Evolutionary conservation across 2,797 vertebrate genomes (phyloP).

Genomic region (Enteromius trimaculatus): DNA sequence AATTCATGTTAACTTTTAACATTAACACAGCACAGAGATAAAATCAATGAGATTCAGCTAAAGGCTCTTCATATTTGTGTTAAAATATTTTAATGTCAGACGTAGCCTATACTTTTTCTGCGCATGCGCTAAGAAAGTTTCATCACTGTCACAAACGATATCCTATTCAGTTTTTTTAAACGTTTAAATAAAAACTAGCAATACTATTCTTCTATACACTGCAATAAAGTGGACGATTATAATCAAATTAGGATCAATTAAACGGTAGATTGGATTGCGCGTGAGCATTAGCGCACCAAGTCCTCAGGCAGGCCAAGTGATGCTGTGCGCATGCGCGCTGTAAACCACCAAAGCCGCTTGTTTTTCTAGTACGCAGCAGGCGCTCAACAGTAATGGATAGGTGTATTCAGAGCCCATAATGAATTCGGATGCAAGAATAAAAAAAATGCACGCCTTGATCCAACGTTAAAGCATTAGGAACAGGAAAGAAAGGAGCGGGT

Average conservation of each 20-base stretch:
- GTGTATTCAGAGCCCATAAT: background rate
- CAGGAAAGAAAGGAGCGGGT: constrained; percentile 27
- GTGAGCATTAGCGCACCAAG: background rate
- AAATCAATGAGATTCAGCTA: background rate
- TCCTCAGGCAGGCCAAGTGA: background rate
- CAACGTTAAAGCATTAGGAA: background rate
- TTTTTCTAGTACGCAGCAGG: constrained; percentile 32
- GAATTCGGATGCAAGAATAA: background rate
- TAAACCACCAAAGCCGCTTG: constrained; percentile 19
- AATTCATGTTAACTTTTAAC: background rate
- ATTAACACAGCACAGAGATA: background rate
- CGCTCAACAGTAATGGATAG: background rate
- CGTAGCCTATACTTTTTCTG: background rate
- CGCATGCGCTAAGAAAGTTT: background rate
- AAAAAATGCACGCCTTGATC: background rate
- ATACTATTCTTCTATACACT: no score
- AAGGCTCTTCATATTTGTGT: background rate
- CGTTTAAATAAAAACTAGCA: background rate
- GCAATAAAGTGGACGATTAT: background rate
- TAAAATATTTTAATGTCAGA: background rate
- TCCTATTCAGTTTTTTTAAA: background rate
- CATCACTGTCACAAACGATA: background rate
- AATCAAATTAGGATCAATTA: constrained; percentile 32
- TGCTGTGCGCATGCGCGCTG: constrained; percentile 52
- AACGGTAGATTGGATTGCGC: background rate